These are phyloP conservation scores for Ailuropoda melanoleuca DNA, from an alignment of 2,113 vertebrate species.

Conservation along the genomic window DNA sequence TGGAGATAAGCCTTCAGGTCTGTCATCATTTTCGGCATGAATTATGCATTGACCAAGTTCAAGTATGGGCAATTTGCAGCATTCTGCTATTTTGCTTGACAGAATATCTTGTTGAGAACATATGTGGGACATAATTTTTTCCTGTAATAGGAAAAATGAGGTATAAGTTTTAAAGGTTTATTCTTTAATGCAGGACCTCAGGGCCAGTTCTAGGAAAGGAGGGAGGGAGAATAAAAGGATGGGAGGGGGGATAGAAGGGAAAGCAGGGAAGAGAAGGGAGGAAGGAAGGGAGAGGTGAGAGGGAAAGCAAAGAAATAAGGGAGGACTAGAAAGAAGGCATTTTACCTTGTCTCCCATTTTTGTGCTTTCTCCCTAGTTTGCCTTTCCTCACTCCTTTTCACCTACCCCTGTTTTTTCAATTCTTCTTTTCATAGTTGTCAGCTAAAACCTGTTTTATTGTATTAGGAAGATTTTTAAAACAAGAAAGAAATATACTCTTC, in stretches of 20 bases:
- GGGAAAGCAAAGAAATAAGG: not conserved
- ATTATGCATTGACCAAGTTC: constrained; percentile 79
- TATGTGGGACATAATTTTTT: constrained; percentile 69
- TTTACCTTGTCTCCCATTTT: not conserved
- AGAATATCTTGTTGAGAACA: constrained; percentile 74
- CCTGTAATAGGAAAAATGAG: constrained; percentile 68
- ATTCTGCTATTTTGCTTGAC: constrained; percentile 77
- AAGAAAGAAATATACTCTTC: not conserved
- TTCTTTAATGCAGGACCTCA: not conserved
- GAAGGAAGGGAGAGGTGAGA: accelerated
- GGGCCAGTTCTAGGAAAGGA: not conserved
- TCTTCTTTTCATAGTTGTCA: not conserved
- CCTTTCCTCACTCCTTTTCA: not conserved
- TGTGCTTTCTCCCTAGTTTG: not conserved
- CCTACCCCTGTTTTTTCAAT: not conserved
- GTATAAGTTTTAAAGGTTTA: not conserved
- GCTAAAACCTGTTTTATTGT: not conserved
- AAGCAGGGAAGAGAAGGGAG: too few relatives aligned
- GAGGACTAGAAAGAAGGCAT: not conserved
- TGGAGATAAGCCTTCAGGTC: constrained; percentile 73
- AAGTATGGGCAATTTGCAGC: constrained; percentile 78
- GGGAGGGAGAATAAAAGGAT: too few relatives aligned
- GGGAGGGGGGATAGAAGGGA: not conserved
- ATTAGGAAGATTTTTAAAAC: not conserved
- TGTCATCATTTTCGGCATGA: constrained; percentile 66